Evolutionary conservation across 1,140 invertebrate species (phyloP).

Genomic region (Rhagoletis pomonella): DNA sequence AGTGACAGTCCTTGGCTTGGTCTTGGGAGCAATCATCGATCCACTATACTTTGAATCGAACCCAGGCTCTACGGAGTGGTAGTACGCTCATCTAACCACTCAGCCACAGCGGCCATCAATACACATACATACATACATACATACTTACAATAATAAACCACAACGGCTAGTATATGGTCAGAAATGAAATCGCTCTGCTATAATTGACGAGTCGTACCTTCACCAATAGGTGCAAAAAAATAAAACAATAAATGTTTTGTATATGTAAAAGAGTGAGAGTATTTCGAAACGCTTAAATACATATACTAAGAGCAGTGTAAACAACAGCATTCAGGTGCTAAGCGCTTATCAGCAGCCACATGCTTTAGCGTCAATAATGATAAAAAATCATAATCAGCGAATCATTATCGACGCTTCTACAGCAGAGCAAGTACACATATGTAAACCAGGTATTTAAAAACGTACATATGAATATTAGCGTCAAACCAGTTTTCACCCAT

Average conservation of each 20-base stretch:
- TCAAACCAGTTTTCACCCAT: neutral
- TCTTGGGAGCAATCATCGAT: too few species aligned
- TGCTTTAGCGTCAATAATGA: neutral
- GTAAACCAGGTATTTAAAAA: too few species aligned
- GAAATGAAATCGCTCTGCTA: neutral
- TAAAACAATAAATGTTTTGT: neutral
- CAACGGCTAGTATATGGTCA: neutral
- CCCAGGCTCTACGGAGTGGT: too few species aligned
- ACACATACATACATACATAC: too few species aligned
- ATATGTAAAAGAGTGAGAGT: neutral
- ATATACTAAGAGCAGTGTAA: neutral
- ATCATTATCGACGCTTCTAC: neutral
- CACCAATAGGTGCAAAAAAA: neutral
- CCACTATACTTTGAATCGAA: too few species aligned
- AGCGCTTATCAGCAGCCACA: slow-evolving; percentile 6
- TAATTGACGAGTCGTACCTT: neutral
- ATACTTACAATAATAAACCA: neutral
- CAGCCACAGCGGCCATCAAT: too few species aligned
- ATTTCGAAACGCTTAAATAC: neutral
- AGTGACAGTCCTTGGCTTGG: too few species aligned
- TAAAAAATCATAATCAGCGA: neutral
- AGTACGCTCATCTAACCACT: too few species aligned
- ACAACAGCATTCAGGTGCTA: neutral
- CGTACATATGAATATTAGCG: too few species aligned
- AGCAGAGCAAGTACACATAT: too few species aligned